These are phyloP conservation scores for Colius striatus DNA, from an alignment of 2,113 vertebrate genomes.

Conservation along the genomic window DNA sequence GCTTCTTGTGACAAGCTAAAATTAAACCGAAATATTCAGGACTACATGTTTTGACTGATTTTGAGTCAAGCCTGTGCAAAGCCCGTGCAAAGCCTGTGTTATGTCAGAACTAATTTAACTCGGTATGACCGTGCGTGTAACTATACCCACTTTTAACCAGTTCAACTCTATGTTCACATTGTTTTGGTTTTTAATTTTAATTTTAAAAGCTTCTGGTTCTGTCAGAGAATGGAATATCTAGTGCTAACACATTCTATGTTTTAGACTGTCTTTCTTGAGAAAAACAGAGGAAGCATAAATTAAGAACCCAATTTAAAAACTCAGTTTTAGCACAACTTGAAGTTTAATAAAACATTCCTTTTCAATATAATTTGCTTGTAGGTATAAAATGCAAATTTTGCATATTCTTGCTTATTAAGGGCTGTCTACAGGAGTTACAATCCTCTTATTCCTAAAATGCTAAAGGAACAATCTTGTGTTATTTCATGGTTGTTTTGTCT, in stretches of 20 bases:
- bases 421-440: background rate
- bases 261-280: background rate
- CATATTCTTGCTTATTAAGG: background rate
- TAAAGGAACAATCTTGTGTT: background rate
- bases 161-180: background rate
- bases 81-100: background rate
- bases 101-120: background rate
- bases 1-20: background rate
- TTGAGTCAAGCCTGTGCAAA: background rate
- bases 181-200: background rate
- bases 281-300: background rate
- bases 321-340: background rate
- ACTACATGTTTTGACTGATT: background rate
- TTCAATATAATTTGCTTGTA: background rate
- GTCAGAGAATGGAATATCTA: background rate
- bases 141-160: background rate
- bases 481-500: background rate
- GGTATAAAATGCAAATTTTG: background rate
- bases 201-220: background rate
- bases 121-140: rapidly evolving
- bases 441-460: background rate
- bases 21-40: background rate
- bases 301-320: background rate
- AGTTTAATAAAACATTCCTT: background rate
- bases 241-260: background rate